A percentile compares a stretch with the other conserved stretches of the same genome.
Evolutionary conservation across 2,888 invertebrate species (phyloP).

Genomic region (Drosophila lacicola): DNA sequence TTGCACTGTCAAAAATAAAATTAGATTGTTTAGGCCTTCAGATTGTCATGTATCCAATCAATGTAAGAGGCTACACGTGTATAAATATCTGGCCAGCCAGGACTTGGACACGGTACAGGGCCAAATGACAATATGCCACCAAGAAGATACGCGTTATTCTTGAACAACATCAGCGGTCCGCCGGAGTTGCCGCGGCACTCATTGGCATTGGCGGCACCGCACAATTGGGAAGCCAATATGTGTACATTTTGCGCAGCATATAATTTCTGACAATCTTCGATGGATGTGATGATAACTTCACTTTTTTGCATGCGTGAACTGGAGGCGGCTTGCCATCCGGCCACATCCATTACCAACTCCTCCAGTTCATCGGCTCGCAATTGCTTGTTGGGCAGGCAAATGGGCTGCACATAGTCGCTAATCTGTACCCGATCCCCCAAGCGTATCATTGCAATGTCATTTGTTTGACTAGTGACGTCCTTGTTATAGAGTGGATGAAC

Average conservation of each 20-base stretch:
- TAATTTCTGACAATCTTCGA: slow-evolving; percentile 46
- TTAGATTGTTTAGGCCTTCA: slow-evolving; percentile 34
- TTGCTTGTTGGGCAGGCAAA: slow-evolving; percentile 65
- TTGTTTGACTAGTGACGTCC: slow-evolving; percentile 21
- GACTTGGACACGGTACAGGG: slow-evolving; percentile 56
- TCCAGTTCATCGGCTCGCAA: slow-evolving; percentile 58
- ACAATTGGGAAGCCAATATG: slow-evolving; percentile 59
- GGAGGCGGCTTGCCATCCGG: slow-evolving; percentile 58
- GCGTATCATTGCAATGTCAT: slow-evolving; percentile 66
- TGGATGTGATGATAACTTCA: slow-evolving; percentile 45
- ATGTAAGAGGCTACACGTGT: slow-evolving; percentile 66
- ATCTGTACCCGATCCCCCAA: slow-evolving; percentile 31
- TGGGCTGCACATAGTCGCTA: slow-evolving; percentile 61
- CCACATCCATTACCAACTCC: slow-evolving; percentile 56
- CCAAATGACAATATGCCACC: slow-evolving; percentile 67
- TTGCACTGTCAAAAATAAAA: neutral
- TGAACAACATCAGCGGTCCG: slow-evolving; percentile 64
- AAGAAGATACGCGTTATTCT: slow-evolving; percentile 53
- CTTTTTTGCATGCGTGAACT: slow-evolving; percentile 54
- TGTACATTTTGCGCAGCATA: slow-evolving; percentile 35
- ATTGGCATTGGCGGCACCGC: slow-evolving; percentile 41
- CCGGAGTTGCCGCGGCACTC: slow-evolving; percentile 66
- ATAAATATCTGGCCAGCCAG: slow-evolving; percentile 66
- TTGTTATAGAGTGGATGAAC: slow-evolving; percentile 40
- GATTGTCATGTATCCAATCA: slow-evolving; percentile 58